phyloP scores from a whole-genome alignment of 2,113 vertebrate species.

The Mormoops blainvillei region DNA sequence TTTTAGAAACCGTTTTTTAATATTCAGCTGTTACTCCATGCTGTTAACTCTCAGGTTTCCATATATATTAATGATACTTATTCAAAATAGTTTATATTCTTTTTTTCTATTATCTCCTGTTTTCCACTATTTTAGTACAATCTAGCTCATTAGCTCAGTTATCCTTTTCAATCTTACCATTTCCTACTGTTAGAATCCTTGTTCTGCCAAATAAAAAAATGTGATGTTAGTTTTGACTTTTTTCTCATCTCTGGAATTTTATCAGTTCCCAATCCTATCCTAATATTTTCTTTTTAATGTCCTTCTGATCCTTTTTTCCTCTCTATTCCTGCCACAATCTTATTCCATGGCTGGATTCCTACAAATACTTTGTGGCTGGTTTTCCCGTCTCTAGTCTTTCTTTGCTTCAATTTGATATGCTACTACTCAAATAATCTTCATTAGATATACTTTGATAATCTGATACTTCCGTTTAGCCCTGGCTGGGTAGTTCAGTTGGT shows the following conservation, averaged over 20 bases:
- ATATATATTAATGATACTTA: background rate
- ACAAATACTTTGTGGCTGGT: background rate
- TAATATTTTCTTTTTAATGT: background rate
- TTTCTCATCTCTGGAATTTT: constrained; percentile 21
- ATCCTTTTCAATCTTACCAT: background rate
- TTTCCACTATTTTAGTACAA: background rate
- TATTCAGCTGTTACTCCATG: background rate
- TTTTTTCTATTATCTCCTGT: background rate
- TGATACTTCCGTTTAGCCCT: background rate
- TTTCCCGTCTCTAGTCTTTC: constrained; percentile 11
- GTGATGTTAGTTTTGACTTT: background rate
- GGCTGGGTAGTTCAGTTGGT: too few species aligned
- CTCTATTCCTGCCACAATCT: background rate
- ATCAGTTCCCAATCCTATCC: background rate
- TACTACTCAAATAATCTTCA: background rate
- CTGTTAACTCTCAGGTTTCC: background rate
- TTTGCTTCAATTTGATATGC: constrained; percentile 33
- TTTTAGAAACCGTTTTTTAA: too few species aligned
- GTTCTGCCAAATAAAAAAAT: background rate
- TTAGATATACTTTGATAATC: background rate
- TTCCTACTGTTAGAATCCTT: background rate
- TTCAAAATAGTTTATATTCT: background rate
- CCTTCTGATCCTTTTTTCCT: background rate
- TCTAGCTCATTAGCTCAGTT: background rate
- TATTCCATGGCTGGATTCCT: background rate